A percentile compares a stretch with the other conserved stretches of the same genome.
phyloP scores from a whole-genome alignment of 2,797 vertebrate genomes.

The Peromyscus attwateri region DNA sequence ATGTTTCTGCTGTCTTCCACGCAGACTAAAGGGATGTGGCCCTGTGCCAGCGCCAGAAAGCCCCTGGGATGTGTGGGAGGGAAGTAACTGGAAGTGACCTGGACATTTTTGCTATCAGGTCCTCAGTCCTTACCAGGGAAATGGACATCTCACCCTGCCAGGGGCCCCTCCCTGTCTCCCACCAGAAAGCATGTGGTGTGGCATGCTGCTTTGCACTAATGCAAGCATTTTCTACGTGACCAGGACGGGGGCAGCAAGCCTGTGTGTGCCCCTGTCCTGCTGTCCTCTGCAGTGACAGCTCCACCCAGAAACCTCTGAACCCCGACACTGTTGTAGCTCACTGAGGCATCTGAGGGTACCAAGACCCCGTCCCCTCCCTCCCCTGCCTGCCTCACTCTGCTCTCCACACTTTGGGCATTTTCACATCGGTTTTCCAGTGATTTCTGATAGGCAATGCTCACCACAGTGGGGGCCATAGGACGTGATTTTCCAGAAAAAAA shows the following conservation, averaged over 20 bases:
- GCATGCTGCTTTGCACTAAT: fast-evolving
- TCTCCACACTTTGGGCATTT: not conserved
- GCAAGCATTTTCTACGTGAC: fast-evolving
- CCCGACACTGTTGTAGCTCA: not conserved
- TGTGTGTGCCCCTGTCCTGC: not conserved
- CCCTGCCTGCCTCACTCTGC: not conserved
- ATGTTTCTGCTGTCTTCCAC: not conserved
- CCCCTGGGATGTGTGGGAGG: not conserved
- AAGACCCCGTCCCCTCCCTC: not conserved
- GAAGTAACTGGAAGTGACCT: not conserved
- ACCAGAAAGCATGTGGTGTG: fast-evolving
- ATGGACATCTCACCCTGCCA: not conserved
- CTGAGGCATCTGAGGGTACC: not conserved
- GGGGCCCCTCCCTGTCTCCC: fast-evolving
- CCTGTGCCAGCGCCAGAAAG: not conserved
- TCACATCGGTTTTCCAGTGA: not conserved
- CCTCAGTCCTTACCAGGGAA: not conserved
- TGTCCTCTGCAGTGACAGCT: not conserved
- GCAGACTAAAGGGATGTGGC: not conserved
- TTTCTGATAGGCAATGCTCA: not conserved
- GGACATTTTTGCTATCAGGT: too few relatives aligned
- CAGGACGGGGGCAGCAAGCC: not conserved
- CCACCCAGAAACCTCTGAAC: not conserved
- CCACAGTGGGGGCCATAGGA: not conserved
- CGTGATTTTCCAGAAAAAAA: not conserved